Evolutionary conservation across 1,140 invertebrate genomes (phyloP), one percentile per base, ranked within the genome.

Genomic region (Plodia interpunctella): DNA sequence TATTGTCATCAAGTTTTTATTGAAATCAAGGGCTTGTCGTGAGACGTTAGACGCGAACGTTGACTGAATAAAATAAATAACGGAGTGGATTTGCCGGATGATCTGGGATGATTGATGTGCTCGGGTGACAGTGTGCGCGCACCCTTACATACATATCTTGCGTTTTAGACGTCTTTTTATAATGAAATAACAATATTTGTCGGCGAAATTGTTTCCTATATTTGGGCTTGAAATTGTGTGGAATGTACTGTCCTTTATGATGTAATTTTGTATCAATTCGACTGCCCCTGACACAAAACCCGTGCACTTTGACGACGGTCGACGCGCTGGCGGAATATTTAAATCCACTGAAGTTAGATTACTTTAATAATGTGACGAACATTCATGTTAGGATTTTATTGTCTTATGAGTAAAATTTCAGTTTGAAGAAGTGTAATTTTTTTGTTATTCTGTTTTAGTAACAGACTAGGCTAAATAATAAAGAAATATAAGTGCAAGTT

Each of bases 1-100:
- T 44, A 44, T 44, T 44, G 38, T 44, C 38, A 17, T 44, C 38
- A 44, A 44, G 38, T 44, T 44, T 44, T 44, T 44, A 44, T 44
- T 44, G 38, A 44, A 44, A 44, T 44, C 38, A 44, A 32, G 30
- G 38, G 38, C 38, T 44, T 44, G 38, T 44, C 38, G 13, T 10
- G 38, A 44, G 38, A 44, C 38, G 38, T 32, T 32, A 32, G 30
- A 32, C 6, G 30, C 6, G 30, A 32, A 32, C 30, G 30, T 44
- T 44, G 38, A 15, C 38, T 44, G 38, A 44, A 44, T 44, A 44
- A 15, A 44, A 44, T 44, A 44, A 44, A 44, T 44, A 44, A 15
- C 38, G 2, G 13, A 44, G 38, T 44, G 38, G 38, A 44, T 44
- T 44, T 6, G 10, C 38, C 13, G 38, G 38, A 44, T 44, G 38